Evolutionary conservation across 53 echinoderm and acorn worm genomes (phyloP).

Genomic region (Actinopyga echinites): DNA sequence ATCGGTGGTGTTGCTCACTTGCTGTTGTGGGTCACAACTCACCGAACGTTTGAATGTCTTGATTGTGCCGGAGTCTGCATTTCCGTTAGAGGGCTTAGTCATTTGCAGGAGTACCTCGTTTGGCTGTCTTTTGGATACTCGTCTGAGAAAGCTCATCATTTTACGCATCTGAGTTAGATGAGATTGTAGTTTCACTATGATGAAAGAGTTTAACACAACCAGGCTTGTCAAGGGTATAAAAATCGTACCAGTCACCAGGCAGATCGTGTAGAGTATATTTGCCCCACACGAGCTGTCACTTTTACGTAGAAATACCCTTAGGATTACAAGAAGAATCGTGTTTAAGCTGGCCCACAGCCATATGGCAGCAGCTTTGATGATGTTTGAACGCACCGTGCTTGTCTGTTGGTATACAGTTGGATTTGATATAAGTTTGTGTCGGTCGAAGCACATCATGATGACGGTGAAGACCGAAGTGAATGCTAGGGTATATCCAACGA

Average conservation of each 20-base stretch:
- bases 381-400: neutral
- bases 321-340: neutral
- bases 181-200: neutral
- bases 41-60: no score
- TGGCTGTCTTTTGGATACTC: no score
- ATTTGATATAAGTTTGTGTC: neutral
- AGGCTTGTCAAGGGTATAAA: conserved; percentile 1
- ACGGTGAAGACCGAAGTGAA: conserved; percentile 12
- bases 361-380: no score
- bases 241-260: neutral
- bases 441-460: conserved; percentile 1
- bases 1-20: no score
- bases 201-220: neutral
- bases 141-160: neutral
- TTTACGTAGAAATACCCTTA: neutral
- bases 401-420: neutral
- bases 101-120: no score
- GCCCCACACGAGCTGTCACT: neutral
- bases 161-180: neutral
- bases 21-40: no score
- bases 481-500: neutral
- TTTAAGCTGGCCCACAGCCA: neutral
- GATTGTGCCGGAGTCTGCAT: no score
- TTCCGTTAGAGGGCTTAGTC: no score
- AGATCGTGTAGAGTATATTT: neutral